Conservation (phyloP, 2,113 vertebrate genomes). For the Pristiophorus japonicus region DNA sequence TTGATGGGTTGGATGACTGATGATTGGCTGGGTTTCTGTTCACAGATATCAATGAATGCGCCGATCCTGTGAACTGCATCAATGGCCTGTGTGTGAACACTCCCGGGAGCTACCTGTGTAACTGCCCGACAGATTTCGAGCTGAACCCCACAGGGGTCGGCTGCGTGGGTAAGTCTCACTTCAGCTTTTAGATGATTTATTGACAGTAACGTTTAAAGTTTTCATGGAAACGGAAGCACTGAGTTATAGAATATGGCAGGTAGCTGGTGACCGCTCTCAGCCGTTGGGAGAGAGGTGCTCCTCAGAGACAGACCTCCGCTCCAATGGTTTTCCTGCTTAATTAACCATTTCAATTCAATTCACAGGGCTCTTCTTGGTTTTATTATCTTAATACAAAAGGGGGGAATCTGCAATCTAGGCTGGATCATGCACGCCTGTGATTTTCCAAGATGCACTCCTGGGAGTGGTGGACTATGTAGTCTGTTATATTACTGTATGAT, state of each 20-base stretch:
- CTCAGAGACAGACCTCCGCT: background rate
- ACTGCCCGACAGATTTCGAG: conserved; percentile 83
- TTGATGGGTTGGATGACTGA: background rate
- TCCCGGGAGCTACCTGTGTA: conserved; percentile 80
- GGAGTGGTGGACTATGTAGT: too few relatives aligned
- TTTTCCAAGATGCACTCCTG: background rate
- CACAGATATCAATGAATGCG: conserved; percentile 85
- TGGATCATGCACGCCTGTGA: background rate
- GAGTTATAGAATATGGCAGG: background rate
- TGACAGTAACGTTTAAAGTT: background rate
- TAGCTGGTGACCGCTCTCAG: background rate
- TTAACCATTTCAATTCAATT: background rate
- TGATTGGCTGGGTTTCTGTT: background rate
- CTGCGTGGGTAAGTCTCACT: conserved; percentile 75
- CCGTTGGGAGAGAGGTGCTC: background rate
- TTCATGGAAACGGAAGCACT: background rate
- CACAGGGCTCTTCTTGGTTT: background rate
- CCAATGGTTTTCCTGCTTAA: background rate
- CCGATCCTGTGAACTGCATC: conserved; percentile 85
- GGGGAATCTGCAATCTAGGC: background rate
- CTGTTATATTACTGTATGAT: too few relatives aligned
- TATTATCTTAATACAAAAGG: background rate
- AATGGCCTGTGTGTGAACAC: conserved; percentile 86
- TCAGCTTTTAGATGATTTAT: background rate
- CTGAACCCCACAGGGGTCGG: conserved; percentile 84